Base-by-base conservation (phyloP, 2,797 vertebrate genomes). In the Cheirogaleus major region DNA sequence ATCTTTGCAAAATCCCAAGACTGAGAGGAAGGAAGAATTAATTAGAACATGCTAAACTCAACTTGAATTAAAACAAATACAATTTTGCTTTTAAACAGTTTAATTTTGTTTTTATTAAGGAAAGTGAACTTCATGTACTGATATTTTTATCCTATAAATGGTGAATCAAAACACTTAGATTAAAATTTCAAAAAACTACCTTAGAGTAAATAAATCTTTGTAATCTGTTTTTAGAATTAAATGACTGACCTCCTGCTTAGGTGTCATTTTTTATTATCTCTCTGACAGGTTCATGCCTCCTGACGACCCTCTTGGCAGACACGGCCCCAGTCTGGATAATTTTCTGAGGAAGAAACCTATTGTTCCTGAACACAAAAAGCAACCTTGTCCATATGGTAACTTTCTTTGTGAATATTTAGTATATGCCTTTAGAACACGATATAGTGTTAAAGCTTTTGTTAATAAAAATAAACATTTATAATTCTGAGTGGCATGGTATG, bases 361-460 rank as follows among this genome's bases (percentile, higher is more conserved):
- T 91, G 98, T 99, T 91, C 99, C 99, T 63, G 99, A 99, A 97
- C 99, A 99, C 98, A 99, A 99, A 98, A 99, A 99, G 96, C 99
- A 99, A 97, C 99, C 99, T 0, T 99, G 99, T 99, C 99, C 99
- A 96, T 99, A 99, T n/a, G 99, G 99, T 99, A 98, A 98, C 89
- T 97, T 92, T 69, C 81, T 97, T 96, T 98, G 61, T 73, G 83
- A 59, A n/a, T 48, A 43, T 72, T 95, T 96, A 93, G 38, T 57
- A 18, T 35, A 20, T 41, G 43, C 17, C 55, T 96, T 95, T 82
- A 91, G 41, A 76, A 41, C 89, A 67, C 38, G 63, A 1, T 87
- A 12, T 11, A 50, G 45, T 79, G 55, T 87, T 98, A 45, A 45
- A 59, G 23, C 22, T 93, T 95, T 63, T 79, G 52, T 35, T 57